These are phyloP conservation scores for Sciurus carolinensis DNA, from an alignment of 2,797 vertebrate species.

Conservation along the genomic window DNA sequence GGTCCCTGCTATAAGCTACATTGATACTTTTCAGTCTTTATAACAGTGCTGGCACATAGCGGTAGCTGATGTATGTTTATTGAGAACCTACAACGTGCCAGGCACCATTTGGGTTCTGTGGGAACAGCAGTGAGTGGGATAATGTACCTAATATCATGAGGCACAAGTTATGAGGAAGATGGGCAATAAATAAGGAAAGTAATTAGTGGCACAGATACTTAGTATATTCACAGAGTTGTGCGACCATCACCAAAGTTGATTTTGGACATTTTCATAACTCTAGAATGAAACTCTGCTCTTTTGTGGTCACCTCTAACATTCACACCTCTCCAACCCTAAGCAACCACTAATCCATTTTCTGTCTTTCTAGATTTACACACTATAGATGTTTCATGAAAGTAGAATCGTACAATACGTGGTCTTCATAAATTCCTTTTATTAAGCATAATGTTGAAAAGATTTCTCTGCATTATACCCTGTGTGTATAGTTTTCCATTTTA, in stretches of 20 bases:
- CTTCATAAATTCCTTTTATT: neutral
- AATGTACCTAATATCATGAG: neutral
- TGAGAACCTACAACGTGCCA: neutral
- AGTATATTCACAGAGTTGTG: neutral
- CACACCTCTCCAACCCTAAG: accelerated
- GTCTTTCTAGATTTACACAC: neutral
- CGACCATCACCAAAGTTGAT: neutral
- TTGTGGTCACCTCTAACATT: neutral
- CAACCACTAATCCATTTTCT: neutral
- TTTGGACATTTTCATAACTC: neutral
- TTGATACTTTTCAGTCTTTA: neutral
- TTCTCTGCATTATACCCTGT: neutral
- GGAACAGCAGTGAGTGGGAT: neutral
- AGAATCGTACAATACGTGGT: neutral
- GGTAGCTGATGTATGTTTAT: neutral
- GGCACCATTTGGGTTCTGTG: neutral
- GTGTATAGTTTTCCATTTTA: neutral
- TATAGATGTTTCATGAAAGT: neutral
- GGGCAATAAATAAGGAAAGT: neutral
- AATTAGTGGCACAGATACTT: neutral
- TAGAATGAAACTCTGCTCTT: neutral
- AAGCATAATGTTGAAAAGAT: neutral
- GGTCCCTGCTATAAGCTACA: neutral
- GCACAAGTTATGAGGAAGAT: neutral
- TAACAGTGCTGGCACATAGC: too few species aligned